Evolutionary conservation across 92 coral and sea anemone species (phyloP).

Genomic region (Diadumene lineata): DNA sequence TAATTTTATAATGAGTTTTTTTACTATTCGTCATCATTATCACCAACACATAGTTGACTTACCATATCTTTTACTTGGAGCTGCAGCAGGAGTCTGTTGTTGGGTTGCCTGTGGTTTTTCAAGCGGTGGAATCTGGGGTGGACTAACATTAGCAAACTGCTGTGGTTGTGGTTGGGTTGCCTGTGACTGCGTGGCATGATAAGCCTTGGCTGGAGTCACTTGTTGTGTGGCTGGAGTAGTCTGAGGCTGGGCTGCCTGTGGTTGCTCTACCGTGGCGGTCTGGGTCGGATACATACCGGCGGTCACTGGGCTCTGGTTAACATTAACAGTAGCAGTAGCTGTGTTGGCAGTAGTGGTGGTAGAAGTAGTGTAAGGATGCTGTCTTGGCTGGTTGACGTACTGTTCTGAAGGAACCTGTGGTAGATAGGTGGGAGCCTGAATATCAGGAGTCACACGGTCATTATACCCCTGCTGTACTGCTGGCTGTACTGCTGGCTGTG

Average conservation of each 20-base stretch:
- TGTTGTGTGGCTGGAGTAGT: constrained; percentile 10
- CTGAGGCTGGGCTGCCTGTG: constrained; percentile 12
- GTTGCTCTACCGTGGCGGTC: constrained; percentile 18
- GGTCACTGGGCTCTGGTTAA: constrained; percentile 7
- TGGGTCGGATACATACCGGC: constrained; percentile 29
- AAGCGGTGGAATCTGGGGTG: constrained; percentile 1
- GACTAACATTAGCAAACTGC: too few species aligned
- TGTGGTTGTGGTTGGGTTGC: constrained; percentile 9
- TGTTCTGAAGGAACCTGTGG: not conserved
- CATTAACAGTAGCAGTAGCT: constrained; percentile 22
- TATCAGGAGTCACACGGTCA: constrained; percentile 11
- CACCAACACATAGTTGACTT: too few species aligned
- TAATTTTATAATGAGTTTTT: too few species aligned
- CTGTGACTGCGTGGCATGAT: constrained; percentile 16
- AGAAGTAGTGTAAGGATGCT: not conserved
- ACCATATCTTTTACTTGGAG: too few species aligned
- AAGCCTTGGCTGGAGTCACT: constrained; percentile 4
- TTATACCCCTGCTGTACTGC: not conserved
- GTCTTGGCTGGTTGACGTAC: not conserved
- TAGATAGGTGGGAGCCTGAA: constrained; percentile 4
- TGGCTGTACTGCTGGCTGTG: not conserved
- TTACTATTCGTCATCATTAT: too few species aligned
- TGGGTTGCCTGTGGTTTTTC: constrained; percentile 17
- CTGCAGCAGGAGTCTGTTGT: constrained; percentile 3
- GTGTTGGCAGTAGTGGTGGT: constrained; percentile 1